Evolutionary conservation across 2,113 vertebrate species (phyloP), one percentile per base, ranked within the genome.

Genomic region (Antechinus stuartii): DNA sequence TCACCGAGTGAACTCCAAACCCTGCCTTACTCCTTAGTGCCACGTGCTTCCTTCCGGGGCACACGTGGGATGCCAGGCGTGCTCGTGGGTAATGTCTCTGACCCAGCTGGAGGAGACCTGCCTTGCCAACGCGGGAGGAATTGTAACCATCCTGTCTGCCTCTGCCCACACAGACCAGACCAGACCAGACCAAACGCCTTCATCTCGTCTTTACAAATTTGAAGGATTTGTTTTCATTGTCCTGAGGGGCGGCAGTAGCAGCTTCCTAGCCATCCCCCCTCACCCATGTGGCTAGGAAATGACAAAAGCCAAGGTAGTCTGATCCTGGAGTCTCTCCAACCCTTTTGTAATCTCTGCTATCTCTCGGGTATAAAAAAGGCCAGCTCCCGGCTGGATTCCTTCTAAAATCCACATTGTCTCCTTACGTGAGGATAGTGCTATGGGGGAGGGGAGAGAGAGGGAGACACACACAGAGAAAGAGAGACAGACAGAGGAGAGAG

Each of bases 221-320:
- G 95, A 97, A 97, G 96, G 56, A 2, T 8, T 95, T 94, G 95
- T 97, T 97, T 96, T 97, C 84, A 90, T 10, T 96, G 94, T 50
- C 49, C 90, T 52, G 26, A 92, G 92, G 57, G 92, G 57, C 22
- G 91, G 94, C 92, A 61, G 93, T 96, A 92, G 96, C 95, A 92
- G 54, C 84, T 96, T 90, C 2, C 8, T 92, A 96, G 95, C 95
- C 97, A 96, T 54, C 90, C 94, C 94, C 94, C 14, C 96, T 97
- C 97, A 93, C 47, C 49, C 46, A 90, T 90, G 94, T 95, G 95
- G 90, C 92, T 96, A 93, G 92, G 96, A 97, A 96, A 96, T 97
- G 97, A 97, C 97, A 97, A 98, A 97, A 97, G 97, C 96, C 97
- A 98, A 97, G 96, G 94, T 96, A 96, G 91, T 93, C 95, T 96